A percentile compares a stretch with the other conserved stretches of the same genome.
Evolutionary conservation across 2,888 invertebrate species (phyloP).

Genomic region (Dasysyrphus tricinctus): DNA sequence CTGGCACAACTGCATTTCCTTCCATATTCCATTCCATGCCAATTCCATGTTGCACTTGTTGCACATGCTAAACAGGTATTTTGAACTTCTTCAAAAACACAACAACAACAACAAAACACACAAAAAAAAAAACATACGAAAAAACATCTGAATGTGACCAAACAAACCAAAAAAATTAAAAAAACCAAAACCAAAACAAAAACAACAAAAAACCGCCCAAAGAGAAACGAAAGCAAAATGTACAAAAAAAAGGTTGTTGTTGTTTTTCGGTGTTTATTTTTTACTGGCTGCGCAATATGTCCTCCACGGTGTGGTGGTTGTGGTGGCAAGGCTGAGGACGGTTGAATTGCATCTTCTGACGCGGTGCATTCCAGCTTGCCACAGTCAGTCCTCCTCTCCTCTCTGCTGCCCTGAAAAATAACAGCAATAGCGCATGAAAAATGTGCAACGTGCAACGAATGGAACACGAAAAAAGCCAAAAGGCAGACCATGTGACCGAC

Average conservation of each 20-base stretch:
- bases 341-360: constrained; percentile 70
- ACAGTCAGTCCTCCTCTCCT: not conserved
- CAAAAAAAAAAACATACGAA: constrained; percentile 18
- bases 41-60: constrained; percentile 74
- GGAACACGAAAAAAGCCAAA: constrained; percentile 33
- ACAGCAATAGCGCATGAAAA: constrained; percentile 34
- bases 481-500: constrained; percentile 53
- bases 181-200: not conserved
- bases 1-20: constrained; percentile 71
- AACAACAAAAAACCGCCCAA: constrained; percentile 24
- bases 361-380: constrained; percentile 63
- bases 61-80: constrained; percentile 75
- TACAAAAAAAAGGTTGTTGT: constrained; percentile 15
- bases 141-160: constrained; percentile 60
- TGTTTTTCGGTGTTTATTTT: constrained; percentile 20
- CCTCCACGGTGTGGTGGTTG: constrained; percentile 48
- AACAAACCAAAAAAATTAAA: constrained; percentile 32
- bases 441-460: constrained; percentile 63
- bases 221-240: constrained; percentile 34
- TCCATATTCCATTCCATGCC: constrained; percentile 57
- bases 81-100: constrained; percentile 26
- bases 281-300: constrained; percentile 67
- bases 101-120: not conserved
- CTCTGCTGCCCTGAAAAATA: constrained; percentile 17
- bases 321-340: constrained; percentile 51